Conservation (phyloP, 2,113 vertebrate genomes). For the Neolamprologus kungweensis region DNA sequence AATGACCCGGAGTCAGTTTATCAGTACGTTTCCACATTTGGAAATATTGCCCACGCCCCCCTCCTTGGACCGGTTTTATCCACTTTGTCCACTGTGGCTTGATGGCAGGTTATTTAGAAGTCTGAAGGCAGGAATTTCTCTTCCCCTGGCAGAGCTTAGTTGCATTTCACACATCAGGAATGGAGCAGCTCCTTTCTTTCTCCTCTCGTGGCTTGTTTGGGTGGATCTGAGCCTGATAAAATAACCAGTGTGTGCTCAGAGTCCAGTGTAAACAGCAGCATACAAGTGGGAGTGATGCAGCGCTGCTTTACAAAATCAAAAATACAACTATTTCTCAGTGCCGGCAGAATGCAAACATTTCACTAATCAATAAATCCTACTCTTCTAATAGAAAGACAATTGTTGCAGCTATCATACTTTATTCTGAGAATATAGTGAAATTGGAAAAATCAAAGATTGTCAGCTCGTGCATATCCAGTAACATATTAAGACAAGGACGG, state of each 20-base stretch:
- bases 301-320: neutral
- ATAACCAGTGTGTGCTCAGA: constrained; percentile 2
- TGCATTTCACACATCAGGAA: neutral
- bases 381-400: constrained; percentile 3
- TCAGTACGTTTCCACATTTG: neutral
- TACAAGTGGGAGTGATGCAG: neutral
- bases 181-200: neutral
- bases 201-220: constrained; percentile 21
- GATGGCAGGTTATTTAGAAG: neutral
- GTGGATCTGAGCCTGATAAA: constrained; percentile 24
- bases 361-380: constrained; percentile 33
- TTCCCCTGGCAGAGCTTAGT: neutral
- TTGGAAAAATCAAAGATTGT: neutral
- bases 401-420: constrained; percentile 1
- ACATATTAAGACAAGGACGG: neutral
- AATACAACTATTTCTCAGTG: neutral
- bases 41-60: neutral
- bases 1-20: neutral
- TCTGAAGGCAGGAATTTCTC: neutral
- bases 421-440: constrained; percentile 1
- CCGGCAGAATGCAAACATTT: constrained; percentile 6
- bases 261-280: neutral
- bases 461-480: neutral
- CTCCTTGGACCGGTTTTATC: neutral
- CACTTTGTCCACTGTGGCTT: neutral